Percentiles rank a stretch among this genome's conserved stretches.
Conservation (phyloP, 1,140 invertebrate species). For the Asobara japonica region DNA sequence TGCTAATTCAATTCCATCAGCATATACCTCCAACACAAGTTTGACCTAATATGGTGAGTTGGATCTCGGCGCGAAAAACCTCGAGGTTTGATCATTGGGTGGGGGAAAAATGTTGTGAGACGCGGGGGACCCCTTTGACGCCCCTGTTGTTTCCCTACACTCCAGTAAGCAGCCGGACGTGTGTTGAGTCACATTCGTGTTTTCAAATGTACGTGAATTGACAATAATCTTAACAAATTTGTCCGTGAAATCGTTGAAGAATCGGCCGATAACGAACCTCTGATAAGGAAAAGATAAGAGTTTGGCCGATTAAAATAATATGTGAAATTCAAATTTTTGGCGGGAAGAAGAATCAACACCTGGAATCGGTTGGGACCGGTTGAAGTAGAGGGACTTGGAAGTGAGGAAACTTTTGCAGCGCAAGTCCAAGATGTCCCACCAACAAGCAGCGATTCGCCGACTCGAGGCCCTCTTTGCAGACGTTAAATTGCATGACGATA, state of each 20-base stretch:
- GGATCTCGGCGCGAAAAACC: background rate
- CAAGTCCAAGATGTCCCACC: conserved; percentile 66
- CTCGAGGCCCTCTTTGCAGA: conserved; percentile 77
- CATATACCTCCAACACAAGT: conserved; percentile 57
- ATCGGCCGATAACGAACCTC: too few species aligned
- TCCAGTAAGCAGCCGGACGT: conserved; percentile 59
- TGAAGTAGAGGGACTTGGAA: too few species aligned
- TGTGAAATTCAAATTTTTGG: too few species aligned
- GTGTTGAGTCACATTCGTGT: conserved; percentile 55
- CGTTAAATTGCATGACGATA: conserved; percentile 69
- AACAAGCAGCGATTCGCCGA: conserved; percentile 74
- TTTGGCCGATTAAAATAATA: background rate
- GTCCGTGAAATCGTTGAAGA: too few species aligned
- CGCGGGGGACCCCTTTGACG: conserved; percentile 45
- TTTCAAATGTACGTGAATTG: conserved; percentile 31
- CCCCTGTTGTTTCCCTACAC: conserved; percentile 40
- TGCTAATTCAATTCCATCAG: conserved; percentile 41
- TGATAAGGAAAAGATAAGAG: background rate
- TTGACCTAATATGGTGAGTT: conserved; percentile 66
- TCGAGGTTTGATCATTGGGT: conserved; percentile 28
- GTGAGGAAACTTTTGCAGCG: too few species aligned
- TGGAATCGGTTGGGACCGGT: too few species aligned
- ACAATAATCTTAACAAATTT: background rate
- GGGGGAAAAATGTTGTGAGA: conserved; percentile 23
- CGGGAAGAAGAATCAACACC: too few species aligned